Percentiles rank a stretch among this genome's conserved stretches.
Conservation (phyloP, 2,888 invertebrate species). For the Patella pellucida region DNA sequence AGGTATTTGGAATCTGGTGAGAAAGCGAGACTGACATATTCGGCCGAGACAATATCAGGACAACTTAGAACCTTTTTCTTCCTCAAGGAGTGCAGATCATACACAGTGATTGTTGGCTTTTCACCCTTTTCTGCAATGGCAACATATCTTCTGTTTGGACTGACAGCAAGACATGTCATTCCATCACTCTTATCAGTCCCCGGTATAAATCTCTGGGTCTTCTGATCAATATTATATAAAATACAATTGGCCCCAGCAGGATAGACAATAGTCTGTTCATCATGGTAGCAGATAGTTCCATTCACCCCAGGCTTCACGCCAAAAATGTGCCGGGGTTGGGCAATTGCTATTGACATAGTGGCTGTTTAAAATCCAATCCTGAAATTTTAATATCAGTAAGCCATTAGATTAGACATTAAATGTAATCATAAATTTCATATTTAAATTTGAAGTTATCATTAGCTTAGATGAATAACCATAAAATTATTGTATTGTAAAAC, state of each 20-base stretch:
- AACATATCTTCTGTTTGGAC: slow-evolving; percentile 71
- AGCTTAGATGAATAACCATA: no score
- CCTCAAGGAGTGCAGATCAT: slow-evolving; percentile 71
- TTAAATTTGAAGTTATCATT: no score
- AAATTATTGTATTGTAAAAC: no score
- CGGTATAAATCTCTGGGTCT: slow-evolving; percentile 71
- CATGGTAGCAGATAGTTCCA: slow-evolving; percentile 70
- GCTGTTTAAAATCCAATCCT: slow-evolving; percentile 8
- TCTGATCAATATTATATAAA: slow-evolving; percentile 72
- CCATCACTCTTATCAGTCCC: slow-evolving; percentile 71
- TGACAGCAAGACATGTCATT: slow-evolving; percentile 71
- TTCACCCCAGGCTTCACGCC: slow-evolving; percentile 69
- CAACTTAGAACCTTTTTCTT: slow-evolving; percentile 71
- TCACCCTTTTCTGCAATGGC: slow-evolving; percentile 71
- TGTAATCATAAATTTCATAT: no score
- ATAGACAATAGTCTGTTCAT: slow-evolving; percentile 72
- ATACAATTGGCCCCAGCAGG: slow-evolving; percentile 72
- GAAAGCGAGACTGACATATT: slow-evolving; percentile 83
- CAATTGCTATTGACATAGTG: slow-evolving; percentile 70
- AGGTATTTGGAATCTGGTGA: slow-evolving; percentile 86
- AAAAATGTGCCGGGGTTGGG: slow-evolving; percentile 70
- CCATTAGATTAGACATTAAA: no score
- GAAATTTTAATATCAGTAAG: no score
- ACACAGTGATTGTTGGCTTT: slow-evolving; percentile 71
- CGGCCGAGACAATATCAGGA: slow-evolving; percentile 73